Conservation (phyloP, 2,113 vertebrate genomes). For the Passer montanus region DNA sequence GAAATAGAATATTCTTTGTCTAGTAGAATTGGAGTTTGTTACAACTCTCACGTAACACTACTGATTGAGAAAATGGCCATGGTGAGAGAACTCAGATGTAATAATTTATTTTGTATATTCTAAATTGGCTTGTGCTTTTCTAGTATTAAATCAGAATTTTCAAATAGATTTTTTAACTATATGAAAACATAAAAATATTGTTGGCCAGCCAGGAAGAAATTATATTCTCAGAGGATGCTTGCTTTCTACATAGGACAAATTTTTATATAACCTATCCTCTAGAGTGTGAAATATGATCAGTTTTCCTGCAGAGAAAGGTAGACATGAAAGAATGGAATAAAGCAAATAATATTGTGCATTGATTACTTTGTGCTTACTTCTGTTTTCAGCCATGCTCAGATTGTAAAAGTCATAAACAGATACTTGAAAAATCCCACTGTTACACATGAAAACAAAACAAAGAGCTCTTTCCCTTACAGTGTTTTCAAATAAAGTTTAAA, state of each 20-base stretch:
- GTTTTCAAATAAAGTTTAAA: constrained; percentile 33
- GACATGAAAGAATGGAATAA: not conserved
- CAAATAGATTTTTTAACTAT: not conserved
- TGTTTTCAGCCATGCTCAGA: not conserved
- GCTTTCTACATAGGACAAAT: not conserved
- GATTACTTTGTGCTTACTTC: not conserved
- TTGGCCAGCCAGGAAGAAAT: not conserved
- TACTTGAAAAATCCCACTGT: constrained; percentile 26
- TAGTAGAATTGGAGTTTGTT: not conserved
- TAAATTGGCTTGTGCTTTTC: not conserved
- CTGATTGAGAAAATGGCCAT: not conserved
- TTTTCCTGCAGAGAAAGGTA: not conserved
- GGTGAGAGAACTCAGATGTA: not conserved
- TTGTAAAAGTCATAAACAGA: constrained; percentile 18
- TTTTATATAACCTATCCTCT: not conserved
- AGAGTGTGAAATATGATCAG: not conserved
- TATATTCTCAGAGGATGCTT: not conserved
- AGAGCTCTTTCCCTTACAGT: not conserved
- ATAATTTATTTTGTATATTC: not conserved
- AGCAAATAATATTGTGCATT: not conserved
- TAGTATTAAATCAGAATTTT: not conserved
- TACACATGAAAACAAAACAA: constrained; percentile 33
- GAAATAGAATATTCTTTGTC: not conserved
- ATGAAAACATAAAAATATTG: not conserved
- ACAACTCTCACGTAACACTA: not conserved